phyloP scores from a whole-genome alignment of 2,797 vertebrate species.

The Harpagifer antarcticus region DNA sequence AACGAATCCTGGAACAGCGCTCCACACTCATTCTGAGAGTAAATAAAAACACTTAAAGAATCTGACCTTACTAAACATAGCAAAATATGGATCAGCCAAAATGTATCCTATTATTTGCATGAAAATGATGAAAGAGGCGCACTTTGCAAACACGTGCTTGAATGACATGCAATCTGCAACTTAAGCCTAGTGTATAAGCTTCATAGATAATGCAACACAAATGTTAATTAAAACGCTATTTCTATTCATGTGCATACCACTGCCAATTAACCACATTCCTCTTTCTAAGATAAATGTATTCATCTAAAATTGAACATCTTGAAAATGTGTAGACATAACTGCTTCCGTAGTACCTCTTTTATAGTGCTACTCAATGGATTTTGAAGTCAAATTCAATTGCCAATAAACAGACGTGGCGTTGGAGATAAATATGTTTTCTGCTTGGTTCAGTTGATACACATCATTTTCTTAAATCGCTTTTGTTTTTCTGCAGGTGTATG shows the following conservation, averaged over 20 bases:
- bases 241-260: background rate
- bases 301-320: background rate
- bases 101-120: background rate
- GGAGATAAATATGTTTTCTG: background rate
- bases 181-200: background rate
- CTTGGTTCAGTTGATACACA: background rate
- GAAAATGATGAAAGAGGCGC: background rate
- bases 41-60: too few relatives aligned
- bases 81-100: too few relatives aligned
- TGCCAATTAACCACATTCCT: background rate
- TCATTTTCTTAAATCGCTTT: background rate
- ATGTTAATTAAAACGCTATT: background rate
- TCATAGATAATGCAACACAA: background rate
- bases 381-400: background rate
- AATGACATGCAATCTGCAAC: background rate
- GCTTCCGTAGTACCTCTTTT: background rate
- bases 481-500: slow-evolving; percentile 86
- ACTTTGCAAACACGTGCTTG: background rate
- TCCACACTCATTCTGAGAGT: background rate
- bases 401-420: background rate
- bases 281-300: background rate
- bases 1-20: background rate
- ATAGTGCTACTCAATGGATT: background rate
- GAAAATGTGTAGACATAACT: background rate
- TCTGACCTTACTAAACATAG: background rate